Evolutionary conservation across 1,140 invertebrate genomes (phyloP).

Genomic region (Lutraria rhynchaena): DNA sequence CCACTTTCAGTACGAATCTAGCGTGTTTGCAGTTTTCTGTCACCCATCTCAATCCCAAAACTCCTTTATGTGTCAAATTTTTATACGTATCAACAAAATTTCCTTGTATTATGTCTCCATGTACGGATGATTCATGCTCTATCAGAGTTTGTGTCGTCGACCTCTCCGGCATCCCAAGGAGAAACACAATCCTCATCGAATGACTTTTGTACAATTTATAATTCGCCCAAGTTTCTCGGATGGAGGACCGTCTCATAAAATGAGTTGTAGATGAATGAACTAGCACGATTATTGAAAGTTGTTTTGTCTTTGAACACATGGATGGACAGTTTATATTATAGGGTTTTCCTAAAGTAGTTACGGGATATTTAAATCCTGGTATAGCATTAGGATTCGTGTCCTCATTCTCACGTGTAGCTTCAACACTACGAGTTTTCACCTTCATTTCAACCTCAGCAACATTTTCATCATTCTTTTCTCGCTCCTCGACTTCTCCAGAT

Average conservation of each 20-base stretch:
- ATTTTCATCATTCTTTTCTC: neutral
- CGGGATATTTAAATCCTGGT: constrained; percentile 19
- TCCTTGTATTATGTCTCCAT: constrained; percentile 90
- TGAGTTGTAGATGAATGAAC: constrained; percentile 67
- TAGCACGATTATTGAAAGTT: constrained; percentile 61
- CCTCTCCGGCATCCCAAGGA: constrained; percentile 61
- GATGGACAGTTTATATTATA: constrained; percentile 53
- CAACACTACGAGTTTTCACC: no score
- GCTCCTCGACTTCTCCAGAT: neutral
- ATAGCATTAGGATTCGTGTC: no score
- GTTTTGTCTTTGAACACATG: constrained; percentile 32
- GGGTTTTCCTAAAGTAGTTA: constrained; percentile 22
- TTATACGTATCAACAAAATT: constrained; percentile 90
- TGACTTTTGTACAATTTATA: constrained; percentile 51
- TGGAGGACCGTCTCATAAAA: constrained; percentile 57
- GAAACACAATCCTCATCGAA: constrained; percentile 65
- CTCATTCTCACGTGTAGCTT: neutral
- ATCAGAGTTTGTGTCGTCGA: constrained; percentile 76
- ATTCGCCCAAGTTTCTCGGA: constrained; percentile 77
- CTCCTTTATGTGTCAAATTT: constrained; percentile 94
- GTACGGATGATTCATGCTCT: constrained; percentile 85
- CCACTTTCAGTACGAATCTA: constrained; percentile 82
- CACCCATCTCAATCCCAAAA: constrained; percentile 91
- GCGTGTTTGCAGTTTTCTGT: constrained; percentile 86
- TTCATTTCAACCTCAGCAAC: no score